phyloP scores from a whole-genome alignment of 2,113 vertebrate genomes.

The Channa argus region DNA sequence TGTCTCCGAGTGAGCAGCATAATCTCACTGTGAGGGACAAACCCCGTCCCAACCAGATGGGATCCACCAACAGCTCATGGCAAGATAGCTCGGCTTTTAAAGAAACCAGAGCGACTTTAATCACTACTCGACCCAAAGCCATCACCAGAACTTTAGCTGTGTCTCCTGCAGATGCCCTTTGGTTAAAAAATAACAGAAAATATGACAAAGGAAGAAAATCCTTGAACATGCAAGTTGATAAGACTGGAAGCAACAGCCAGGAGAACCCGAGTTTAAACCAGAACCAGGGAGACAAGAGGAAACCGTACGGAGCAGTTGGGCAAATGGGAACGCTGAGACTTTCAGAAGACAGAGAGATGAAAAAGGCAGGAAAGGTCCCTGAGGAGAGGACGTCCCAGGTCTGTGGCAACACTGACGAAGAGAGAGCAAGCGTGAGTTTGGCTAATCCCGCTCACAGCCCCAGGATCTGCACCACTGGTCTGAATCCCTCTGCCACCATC shows the following conservation, averaged over 20 bases:
- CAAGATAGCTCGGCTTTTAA: constrained; percentile 31
- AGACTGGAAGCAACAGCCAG: not conserved
- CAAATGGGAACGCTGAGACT: not conserved
- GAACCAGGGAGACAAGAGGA: not conserved
- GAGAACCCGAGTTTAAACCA: constrained; percentile 4
- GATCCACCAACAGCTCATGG: not conserved
- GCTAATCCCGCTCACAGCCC: constrained; percentile 27
- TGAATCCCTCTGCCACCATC: constrained; percentile 66
- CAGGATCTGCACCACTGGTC: not conserved
- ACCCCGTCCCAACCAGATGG: not conserved
- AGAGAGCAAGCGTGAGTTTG: constrained; percentile 19
- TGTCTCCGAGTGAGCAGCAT: constrained; percentile 71
- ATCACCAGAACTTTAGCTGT: constrained; percentile 41
- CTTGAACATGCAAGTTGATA: not conserved
- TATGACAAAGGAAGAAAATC: constrained; percentile 5
- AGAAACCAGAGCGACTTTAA: constrained; percentile 46
- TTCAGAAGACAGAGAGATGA: constrained; percentile 5
- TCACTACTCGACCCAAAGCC: constrained; percentile 45
- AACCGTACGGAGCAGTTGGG: not conserved
- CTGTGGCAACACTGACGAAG: constrained; percentile 3
- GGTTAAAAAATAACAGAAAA: not conserved
- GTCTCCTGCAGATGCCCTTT: constrained; percentile 4
- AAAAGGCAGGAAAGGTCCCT: constrained; percentile 10
- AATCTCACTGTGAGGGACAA: constrained; percentile 48
- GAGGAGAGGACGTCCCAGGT: constrained; percentile 6